These are phyloP conservation scores for Entomobrya proxima DNA, from an alignment of 2,888 invertebrate species.

Conservation along the genomic window DNA sequence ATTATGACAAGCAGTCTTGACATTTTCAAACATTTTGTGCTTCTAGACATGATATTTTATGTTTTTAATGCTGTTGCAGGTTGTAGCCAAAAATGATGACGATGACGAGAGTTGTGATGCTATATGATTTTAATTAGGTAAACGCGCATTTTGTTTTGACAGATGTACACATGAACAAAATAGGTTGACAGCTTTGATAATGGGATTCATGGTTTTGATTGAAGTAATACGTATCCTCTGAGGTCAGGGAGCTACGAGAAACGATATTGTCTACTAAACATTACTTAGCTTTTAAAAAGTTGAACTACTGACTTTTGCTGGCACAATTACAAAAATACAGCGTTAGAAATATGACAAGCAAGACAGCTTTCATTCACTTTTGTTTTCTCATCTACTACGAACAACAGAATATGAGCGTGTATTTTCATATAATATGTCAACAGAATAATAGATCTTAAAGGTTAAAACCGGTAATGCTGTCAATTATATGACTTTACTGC, in stretches of 20 bases:
- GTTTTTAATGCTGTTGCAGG: neutral
- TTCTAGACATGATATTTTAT: neutral
- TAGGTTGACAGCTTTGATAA: slow-evolving; percentile 54
- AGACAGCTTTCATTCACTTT: too few relatives aligned
- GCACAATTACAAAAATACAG: too few relatives aligned
- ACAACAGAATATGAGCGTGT: too few relatives aligned
- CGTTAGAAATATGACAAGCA: too few relatives aligned
- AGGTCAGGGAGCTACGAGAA: too few relatives aligned
- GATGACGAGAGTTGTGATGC: neutral
- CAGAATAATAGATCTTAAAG: neutral
- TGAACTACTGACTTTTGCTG: too few relatives aligned
- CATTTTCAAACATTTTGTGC: neutral
- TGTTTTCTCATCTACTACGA: too few relatives aligned
- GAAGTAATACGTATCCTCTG: slow-evolving; percentile 50
- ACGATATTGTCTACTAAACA: too few relatives aligned
- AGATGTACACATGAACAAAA: slow-evolving; percentile 22
- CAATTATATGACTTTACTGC: slow-evolving; percentile 59
- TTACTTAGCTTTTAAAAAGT: too few relatives aligned
- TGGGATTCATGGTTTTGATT: slow-evolving; percentile 56
- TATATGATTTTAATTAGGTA: neutral
- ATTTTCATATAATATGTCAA: too few relatives aligned
- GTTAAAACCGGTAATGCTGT: slow-evolving; percentile 47
- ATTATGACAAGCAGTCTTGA: neutral
- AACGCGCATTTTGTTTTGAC: neutral
- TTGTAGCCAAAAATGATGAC: neutral